Evolutionary conservation across 1,140 invertebrate species (phyloP).

Genomic region (Saccostrea echinata): DNA sequence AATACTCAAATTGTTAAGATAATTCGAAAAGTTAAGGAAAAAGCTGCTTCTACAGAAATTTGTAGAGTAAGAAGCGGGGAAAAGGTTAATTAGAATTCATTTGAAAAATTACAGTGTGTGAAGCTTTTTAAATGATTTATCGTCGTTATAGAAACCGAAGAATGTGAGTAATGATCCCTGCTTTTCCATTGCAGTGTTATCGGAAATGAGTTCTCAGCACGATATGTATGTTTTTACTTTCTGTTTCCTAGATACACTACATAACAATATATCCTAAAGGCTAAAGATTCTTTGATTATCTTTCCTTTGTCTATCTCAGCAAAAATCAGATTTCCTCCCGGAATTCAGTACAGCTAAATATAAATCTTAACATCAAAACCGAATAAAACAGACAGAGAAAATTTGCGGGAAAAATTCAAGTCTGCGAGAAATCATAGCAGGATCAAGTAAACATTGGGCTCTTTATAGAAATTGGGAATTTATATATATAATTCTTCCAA

Average conservation of each 20-base stretch:
- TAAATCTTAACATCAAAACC: background rate
- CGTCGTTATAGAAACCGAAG: background rate
- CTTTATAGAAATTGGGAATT: slow-evolving; percentile 4
- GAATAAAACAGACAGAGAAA: background rate
- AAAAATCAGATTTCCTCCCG: background rate
- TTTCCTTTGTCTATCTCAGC: background rate
- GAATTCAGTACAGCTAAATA: background rate
- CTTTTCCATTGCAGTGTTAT: slow-evolving; percentile 17
- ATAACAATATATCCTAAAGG: background rate
- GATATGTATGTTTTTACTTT: background rate
- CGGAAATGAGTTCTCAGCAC: slow-evolving; percentile 26
- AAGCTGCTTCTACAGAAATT: background rate
- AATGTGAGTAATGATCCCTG: background rate
- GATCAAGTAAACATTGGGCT: background rate
- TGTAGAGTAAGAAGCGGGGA: background rate
- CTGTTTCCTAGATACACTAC: slow-evolving; percentile 19
- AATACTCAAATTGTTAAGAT: background rate
- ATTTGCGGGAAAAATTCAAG: background rate
- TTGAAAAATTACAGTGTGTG: background rate
- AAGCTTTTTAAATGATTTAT: slow-evolving; percentile 23
- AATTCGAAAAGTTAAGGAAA: too few species aligned
- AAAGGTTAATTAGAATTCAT: slow-evolving; percentile 4
- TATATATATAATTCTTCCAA: slow-evolving; percentile 18
- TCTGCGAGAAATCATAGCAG: background rate
- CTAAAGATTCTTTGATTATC: background rate